These are phyloP conservation scores for Megaceryle torquata DNA, from an alignment of 2,113 vertebrate species.

Conservation along the genomic window DNA sequence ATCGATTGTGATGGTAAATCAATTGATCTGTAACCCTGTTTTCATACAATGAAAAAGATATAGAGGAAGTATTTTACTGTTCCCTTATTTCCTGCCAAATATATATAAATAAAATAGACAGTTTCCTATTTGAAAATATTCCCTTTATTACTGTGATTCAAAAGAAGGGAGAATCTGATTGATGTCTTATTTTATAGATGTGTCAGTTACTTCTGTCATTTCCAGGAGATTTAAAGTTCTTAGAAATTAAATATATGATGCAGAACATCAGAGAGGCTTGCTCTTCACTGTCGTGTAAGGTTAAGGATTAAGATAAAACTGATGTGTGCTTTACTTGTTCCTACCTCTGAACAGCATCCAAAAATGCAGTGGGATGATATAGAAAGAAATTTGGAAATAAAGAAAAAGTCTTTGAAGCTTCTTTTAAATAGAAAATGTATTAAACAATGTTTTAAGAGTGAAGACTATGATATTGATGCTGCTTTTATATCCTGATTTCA, in stretches of 20 bases:
- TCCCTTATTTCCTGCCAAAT: constrained; percentile 69
- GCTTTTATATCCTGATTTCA: not conserved
- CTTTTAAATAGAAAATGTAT: not conserved
- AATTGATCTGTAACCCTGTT: constrained; percentile 82
- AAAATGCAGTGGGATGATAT: not conserved
- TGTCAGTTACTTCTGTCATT: constrained; percentile 74
- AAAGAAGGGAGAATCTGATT: constrained; percentile 70
- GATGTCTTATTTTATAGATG: constrained; percentile 72
- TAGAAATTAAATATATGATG: constrained; percentile 74
- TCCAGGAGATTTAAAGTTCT: constrained; percentile 76
- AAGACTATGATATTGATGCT: not conserved
- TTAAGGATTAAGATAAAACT: constrained; percentile 69
- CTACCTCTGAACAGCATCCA: not conserved
- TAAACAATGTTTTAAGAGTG: constrained; percentile 19
- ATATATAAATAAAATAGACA: constrained; percentile 79
- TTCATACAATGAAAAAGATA: constrained; percentile 77
- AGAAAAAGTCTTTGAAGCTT: constrained; percentile 23
- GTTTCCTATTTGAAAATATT: constrained; percentile 75
- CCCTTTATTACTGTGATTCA: constrained; percentile 67
- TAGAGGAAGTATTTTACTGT: constrained; percentile 71
- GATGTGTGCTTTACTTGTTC: constrained; percentile 26
- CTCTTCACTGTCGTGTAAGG: constrained; percentile 66
- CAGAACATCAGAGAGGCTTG: constrained; percentile 69
- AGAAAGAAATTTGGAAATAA: constrained; percentile 39
- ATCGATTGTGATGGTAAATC: constrained; percentile 83